These are phyloP conservation scores for Drosophila demipolita DNA, from an alignment of 2,888 invertebrate species.

Conservation along the genomic window DNA sequence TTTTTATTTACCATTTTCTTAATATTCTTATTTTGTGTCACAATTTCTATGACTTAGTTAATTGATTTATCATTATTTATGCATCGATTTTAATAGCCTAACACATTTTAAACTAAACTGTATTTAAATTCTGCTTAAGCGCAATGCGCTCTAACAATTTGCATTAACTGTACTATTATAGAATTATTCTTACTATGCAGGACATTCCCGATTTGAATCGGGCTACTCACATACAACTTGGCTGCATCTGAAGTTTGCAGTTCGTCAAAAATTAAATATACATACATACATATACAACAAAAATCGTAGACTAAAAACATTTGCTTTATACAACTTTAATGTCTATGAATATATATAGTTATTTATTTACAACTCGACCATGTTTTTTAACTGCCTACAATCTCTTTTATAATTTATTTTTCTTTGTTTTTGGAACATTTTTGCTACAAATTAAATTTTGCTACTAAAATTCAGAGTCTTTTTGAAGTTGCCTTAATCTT, in stretches of 20 bases:
- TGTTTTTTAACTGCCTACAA: constrained; percentile 10
- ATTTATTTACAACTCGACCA: constrained; percentile 41
- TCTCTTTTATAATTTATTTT: constrained; percentile 8
- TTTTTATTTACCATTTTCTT: constrained; percentile 59
- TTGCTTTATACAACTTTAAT: constrained; percentile 49
- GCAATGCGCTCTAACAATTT: constrained; percentile 58
- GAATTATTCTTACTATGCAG: constrained; percentile 58
- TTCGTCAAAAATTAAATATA: constrained; percentile 25
- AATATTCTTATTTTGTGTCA: constrained; percentile 58
- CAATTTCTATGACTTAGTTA: constrained; percentile 48
- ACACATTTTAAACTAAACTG: constrained; percentile 68
- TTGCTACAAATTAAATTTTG: constrained; percentile 74
- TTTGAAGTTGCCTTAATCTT: constrained; percentile 72
- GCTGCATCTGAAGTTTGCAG: constrained; percentile 26
- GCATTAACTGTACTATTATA: constrained; percentile 39
- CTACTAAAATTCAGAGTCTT: constrained; percentile 76
- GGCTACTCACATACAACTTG: constrained; percentile 37
- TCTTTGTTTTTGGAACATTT: constrained; percentile 56
- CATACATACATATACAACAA: constrained; percentile 47
- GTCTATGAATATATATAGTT: constrained; percentile 28
- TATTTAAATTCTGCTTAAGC: constrained; percentile 58
- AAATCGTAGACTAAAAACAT: constrained; percentile 19
- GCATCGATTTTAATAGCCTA: constrained; percentile 59
- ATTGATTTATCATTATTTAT: constrained; percentile 50
- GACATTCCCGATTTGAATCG: constrained; percentile 55